Base-by-base conservation (phyloP, 2,797 vertebrate genomes). In the Astyanax mexicanus region DNA sequence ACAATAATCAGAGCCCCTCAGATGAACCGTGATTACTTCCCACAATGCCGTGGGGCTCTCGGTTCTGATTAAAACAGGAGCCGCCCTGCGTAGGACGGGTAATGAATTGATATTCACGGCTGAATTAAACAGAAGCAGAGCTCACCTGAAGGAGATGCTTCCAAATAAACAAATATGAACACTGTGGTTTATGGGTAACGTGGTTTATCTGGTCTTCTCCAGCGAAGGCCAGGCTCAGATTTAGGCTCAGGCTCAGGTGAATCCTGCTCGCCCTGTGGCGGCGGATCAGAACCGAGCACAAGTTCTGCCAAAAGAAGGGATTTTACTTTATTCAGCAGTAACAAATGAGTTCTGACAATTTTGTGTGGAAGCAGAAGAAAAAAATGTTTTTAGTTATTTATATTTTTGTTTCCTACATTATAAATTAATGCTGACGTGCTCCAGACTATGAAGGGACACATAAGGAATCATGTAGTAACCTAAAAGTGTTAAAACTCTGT, bases 51-150 rank as follows among this genome's bases (percentile, higher is more conserved):
- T 35, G 47, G 44, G 49, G 83, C 42, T 68, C 55, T n/a, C 58
- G 42, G 42, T 73, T 71, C 62, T 69, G 80, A 78, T 80, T 83
- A 75, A 78, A 81, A 76, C 57, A 51, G 3, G 44, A 57, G 47
- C 17, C 57, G 17, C 71, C 61, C 70, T 55, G 29, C 55, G 44
- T 80, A 45, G 73, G 75, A 81, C 64, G 70, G 72, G 79, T 77
- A 76, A 84, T 81, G 44, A 75, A 71, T 72, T 61, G 81, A 77
- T 79, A 78, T 73, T 81, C 72, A 45, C 67, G 66, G 38, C 77
- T 70, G 72, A 77, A 68, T 70, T 75, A 75, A 82, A 80, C 35
- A 51, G n/a, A n/a, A n/a, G 25, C 51, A 15, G 2, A 42, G n/a
- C 19, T 60, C 54, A 80, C 51, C 79, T 75, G 73, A 75, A 79